Conservation (phyloP, 37 sponge, comb jelly and placozoan genomes). For the Tethya wilhelma region DNA sequence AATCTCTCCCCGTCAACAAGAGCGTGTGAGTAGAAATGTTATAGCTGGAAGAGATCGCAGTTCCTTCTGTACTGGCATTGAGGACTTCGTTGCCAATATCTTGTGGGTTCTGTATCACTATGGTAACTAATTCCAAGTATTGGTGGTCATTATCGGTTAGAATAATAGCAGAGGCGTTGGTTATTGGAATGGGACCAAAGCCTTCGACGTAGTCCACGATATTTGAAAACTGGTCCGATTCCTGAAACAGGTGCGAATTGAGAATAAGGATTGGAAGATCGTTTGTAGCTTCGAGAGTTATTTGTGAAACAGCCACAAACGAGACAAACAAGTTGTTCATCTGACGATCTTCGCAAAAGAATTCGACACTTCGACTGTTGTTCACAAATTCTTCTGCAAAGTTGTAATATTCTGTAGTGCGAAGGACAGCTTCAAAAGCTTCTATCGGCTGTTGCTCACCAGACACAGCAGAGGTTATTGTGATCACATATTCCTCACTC, state of each 20-base stretch:
- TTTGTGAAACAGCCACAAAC: constrained; percentile 37
- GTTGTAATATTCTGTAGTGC: constrained; percentile 79
- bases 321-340: constrained; percentile 66
- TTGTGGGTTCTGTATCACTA: constrained; percentile 60
- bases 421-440: constrained; percentile 57
- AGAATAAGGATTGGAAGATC: constrained; percentile 82
- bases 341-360: constrained; percentile 45
- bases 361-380: constrained; percentile 44
- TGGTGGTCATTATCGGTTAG: constrained; percentile 83
- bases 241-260: constrained; percentile 37
- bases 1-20: constrained; percentile 54
- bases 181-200: constrained; percentile 53
- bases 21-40: constrained; percentile 39
- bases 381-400: constrained; percentile 81
- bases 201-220: constrained; percentile 78
- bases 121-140: constrained; percentile 45
- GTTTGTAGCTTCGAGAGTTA: constrained; percentile 58
- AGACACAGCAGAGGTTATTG: constrained; percentile 11
- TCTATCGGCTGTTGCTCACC: constrained; percentile 42
- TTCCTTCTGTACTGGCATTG: constrained; percentile 20
- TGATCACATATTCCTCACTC: constrained; percentile 14
- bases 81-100: constrained; percentile 72
- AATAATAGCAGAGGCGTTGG: constrained; percentile 38
- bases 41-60: constrained; percentile 44
- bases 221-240: constrained; percentile 44